These are phyloP conservation scores for Drosophila kambysellisi DNA, from an alignment of 2,888 invertebrate genomes.

Conservation along the genomic window DNA sequence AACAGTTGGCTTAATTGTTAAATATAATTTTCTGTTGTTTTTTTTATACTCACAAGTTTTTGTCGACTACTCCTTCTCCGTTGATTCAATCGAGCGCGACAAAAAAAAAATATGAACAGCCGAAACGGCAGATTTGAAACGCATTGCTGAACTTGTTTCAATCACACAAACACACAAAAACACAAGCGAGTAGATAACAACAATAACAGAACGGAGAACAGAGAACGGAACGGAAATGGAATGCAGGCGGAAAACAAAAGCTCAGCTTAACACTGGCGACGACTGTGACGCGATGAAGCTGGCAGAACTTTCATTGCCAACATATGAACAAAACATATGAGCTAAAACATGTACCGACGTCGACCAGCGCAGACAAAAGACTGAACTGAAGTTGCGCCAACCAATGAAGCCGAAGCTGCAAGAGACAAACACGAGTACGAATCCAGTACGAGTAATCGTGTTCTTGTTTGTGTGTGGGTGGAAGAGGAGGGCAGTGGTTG, in stretches of 20 bases:
- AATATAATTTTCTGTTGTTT: conserved; percentile 24
- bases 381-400: conserved; percentile 67
- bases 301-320: conserved; percentile 43
- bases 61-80: conserved; percentile 42
- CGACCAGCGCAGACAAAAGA: conserved; percentile 68
- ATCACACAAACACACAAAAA: conserved; percentile 18
- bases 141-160: conserved; percentile 72
- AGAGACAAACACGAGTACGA: conserved; percentile 30
- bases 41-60: conserved; percentile 44
- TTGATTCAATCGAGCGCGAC: conserved; percentile 64
- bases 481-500: conserved; percentile 32
- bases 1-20: conserved; percentile 35
- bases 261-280: conserved; percentile 47
- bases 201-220: conserved; percentile 49
- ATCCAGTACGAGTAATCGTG: conserved; percentile 23
- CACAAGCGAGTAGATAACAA: conserved; percentile 24
- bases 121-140: conserved; percentile 65
- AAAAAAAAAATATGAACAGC: conserved; percentile 43
- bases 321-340: conserved; percentile 19
- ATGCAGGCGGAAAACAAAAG: conserved; percentile 47
- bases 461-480: conserved; percentile 21
- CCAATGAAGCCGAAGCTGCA: conserved; percentile 44
- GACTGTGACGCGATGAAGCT: conserved; percentile 43
- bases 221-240: conserved; percentile 37
- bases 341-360: conserved; percentile 55